These are phyloP conservation scores for Bathynomus jamesi DNA, from an alignment of 1,140 invertebrate species.

Conservation along the genomic window DNA sequence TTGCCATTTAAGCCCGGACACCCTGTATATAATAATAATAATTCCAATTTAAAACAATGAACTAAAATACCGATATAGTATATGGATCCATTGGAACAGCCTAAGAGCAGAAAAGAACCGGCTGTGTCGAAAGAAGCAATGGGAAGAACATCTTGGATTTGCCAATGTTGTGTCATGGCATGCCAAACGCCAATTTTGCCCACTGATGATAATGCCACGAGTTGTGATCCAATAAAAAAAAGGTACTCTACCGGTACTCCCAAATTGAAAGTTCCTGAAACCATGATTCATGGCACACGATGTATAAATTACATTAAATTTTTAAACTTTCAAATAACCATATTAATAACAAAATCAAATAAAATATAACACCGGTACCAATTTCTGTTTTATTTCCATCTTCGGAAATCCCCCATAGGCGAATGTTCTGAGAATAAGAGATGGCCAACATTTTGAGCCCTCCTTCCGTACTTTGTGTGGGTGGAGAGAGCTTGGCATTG, in stretches of 20 bases:
- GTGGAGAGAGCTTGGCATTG: slow-evolving; percentile 78
- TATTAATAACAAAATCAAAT: too few species aligned
- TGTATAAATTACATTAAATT: too few species aligned
- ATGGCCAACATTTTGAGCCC: slow-evolving; percentile 80
- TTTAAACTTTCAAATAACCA: too few species aligned
- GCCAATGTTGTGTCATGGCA: slow-evolving; percentile 96
- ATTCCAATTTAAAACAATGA: too few species aligned
- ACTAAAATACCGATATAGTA: slow-evolving; percentile 97
- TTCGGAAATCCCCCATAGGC: slow-evolving; percentile 82
- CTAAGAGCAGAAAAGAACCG: slow-evolving; percentile 86
- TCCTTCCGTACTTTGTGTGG: slow-evolving; percentile 44
- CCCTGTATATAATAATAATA: too few species aligned
- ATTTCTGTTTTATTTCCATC: slow-evolving; percentile 66
- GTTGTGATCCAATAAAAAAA: slow-evolving; percentile 93
- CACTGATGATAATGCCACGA: slow-evolving; percentile 83
- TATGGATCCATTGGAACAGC: slow-evolving; percentile 92
- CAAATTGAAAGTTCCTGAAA: slow-evolving; percentile 71
- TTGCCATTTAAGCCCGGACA: too few species aligned
- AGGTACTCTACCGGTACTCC: slow-evolving; percentile 88
- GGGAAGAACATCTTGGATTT: slow-evolving; percentile 89
- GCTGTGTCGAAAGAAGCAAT: slow-evolving; percentile 93
- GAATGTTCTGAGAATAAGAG: slow-evolving; percentile 70
- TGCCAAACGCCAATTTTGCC: slow-evolving; percentile 99
- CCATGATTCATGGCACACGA: too few species aligned
- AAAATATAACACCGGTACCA: slow-evolving; percentile 55